Base-by-base conservation (phyloP, 30 jellyfish, hydroid and myxozoan species). In the Nemopilema nomurai region DNA sequence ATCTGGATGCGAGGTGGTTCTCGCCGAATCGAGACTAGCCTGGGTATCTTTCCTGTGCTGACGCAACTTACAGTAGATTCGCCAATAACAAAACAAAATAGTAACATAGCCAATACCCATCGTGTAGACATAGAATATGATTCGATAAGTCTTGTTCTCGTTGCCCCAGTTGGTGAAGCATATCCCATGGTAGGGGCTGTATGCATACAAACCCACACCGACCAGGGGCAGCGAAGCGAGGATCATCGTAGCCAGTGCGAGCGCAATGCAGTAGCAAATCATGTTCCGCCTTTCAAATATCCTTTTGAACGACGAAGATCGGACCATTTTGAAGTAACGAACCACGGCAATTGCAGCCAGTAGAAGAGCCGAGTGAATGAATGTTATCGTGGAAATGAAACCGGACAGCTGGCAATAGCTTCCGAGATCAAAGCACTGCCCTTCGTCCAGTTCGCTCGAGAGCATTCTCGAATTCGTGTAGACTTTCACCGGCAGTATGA, bases 181-280 rank as follows among this genome's bases (percentile, higher is more conserved):
- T 23, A 90, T 84, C 28, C 97, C 97, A 73, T 90, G 97, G 41
- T 70, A 69, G 27, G 91, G 84, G 73, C 97, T 90, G 90, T 74
- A 90, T 63, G 28, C 29, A 84, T 90, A 90, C 23, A n/a, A 79
- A 1, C 96, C 97, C 1, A 72, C 92, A 31, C 90, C 91, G 27
- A 90, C 28, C 9, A 79, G 22, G 1, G 97, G 97, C 18, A 90
- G 76, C 28, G 79, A 8, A 22, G 96, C 96, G 0, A 90, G 70
- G 6, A 64, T n/a, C 4, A 80, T 9, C 1, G 89, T 71, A 0
- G 73, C 69, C 16, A 79, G 29, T n/a, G 87, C 76, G 16, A 85
- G 63, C 17, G 53, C 16, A 71, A 84, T 17, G 63, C 89, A 41
- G 82, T 74, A 77, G 13, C 63, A 16, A 22, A 67, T 33, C 16